Evolutionary conservation across 30 jellyfish, hydroid and myxozoan genomes (phyloP), one percentile per base, ranked within the genome.

Genomic region (Chironex yamaguchii): DNA sequence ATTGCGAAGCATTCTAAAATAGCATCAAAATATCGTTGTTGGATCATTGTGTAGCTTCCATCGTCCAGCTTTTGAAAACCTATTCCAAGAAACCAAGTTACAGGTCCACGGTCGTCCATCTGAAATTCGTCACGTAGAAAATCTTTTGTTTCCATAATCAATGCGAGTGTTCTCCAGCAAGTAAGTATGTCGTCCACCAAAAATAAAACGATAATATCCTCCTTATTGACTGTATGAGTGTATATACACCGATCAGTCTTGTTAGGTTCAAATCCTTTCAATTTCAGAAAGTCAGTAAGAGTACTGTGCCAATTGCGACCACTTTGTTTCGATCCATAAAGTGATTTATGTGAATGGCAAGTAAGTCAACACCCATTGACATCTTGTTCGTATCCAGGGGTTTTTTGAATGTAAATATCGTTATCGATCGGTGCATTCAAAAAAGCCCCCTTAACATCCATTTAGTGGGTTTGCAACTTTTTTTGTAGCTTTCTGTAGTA

Each of bases 351-450:
- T n/a, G 49, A 29, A 34, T 71, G 69, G 29, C 88, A 76, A 21
- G 80, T 52, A 49, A 76, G 79, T 6, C 32, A 17, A 1, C 20
- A 3, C 2, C 79, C 51, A 23, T 2, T 17, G 11, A 29, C 32
- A 22, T 1, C 30, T 20, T 23, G 54, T 52, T 76, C 88, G 62
- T 50, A 76, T 12, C 88, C 78, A 3, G 13, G 24, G 2, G 83
- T 76, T 29, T 52, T 76, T 52, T 76, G 62, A 1, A 76, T 1
- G 31, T 49, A 76, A 2, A 76, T 49, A 3, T 71, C 88, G 0
- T 29, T 49, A 29, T 50, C 88, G 1, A 76, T 76, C 53, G 82
- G 88, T 52, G 88, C 83, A 71, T 71, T 71, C 53, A 71, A 34
- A 35, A 31, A 71, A 4, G 85, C 85, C 26, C 71, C 70, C 62